Evolutionary conservation across 2,888 invertebrate species (phyloP).

Genomic region (Epirrhoe tristata): DNA sequence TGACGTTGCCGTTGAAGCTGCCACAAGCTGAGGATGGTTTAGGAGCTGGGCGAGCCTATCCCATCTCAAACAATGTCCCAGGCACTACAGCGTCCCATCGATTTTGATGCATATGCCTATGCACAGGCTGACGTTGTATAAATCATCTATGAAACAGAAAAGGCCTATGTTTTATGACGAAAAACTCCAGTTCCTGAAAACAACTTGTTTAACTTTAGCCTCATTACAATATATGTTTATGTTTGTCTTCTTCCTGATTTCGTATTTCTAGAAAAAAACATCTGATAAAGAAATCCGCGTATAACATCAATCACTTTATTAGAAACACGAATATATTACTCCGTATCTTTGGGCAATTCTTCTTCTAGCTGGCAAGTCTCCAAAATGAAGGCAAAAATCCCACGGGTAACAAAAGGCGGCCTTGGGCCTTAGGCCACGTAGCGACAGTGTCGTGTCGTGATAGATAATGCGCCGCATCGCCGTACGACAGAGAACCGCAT

Average conservation of each 20-base stretch:
- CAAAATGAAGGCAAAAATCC: slow-evolving; percentile 23
- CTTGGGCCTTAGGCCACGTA: not conserved
- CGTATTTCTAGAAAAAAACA: slow-evolving; percentile 13
- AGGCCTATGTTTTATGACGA: not conserved
- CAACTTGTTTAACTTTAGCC: not conserved
- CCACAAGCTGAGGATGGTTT: too few species aligned
- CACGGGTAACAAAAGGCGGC: slow-evolving; percentile 1
- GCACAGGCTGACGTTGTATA: too few species aligned
- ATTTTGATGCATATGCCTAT: too few species aligned
- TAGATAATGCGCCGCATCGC: not conserved
- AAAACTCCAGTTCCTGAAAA: not conserved
- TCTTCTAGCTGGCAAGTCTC: slow-evolving; percentile 34
- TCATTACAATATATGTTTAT: not conserved
- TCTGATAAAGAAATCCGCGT: slow-evolving; percentile 9
- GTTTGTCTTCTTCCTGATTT: not conserved
- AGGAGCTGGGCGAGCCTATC: too few species aligned
- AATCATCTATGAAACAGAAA: too few species aligned
- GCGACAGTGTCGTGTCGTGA: not conserved
- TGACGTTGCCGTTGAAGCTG: too few species aligned
- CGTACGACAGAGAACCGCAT: not conserved
- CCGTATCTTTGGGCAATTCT: slow-evolving; percentile 25
- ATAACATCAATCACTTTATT: slow-evolving; percentile 32
- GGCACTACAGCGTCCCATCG: too few species aligned
- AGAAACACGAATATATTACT: slow-evolving; percentile 24
- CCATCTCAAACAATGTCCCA: too few species aligned